These are phyloP conservation scores for Akabosia matsudoensis DNA, from an alignment of 1,140 invertebrate genomes.

Conservation along the genomic window DNA sequence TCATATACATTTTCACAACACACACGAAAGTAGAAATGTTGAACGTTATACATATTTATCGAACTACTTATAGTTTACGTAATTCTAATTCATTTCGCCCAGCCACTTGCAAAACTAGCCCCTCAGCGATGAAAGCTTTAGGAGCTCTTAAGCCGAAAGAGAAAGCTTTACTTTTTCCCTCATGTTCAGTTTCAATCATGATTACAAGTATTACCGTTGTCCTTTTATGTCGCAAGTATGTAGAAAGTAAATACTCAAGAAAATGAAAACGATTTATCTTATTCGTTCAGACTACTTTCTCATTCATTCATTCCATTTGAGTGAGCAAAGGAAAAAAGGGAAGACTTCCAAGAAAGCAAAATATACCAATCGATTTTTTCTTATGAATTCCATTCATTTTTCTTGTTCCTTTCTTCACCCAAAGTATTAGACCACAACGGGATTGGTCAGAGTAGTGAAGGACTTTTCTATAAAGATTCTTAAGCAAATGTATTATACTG, in stretches of 20 bases:
- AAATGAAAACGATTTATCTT: slow-evolving; percentile 18
- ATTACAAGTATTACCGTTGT: not conserved
- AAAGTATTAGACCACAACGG: not conserved
- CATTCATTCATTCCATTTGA: slow-evolving; percentile 10
- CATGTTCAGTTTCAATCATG: not conserved
- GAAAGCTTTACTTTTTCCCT: not conserved
- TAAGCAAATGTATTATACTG: not conserved
- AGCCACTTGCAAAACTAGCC: not conserved
- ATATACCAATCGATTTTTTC: slow-evolving; percentile 4
- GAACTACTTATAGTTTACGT: not conserved
- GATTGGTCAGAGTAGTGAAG: not conserved
- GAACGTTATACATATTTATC: not conserved
- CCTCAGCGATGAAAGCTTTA: not conserved
- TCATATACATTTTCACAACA: no score
- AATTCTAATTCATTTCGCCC: not conserved
- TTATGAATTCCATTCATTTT: slow-evolving; percentile 24
- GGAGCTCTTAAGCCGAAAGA: no score
- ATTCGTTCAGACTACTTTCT: not conserved
- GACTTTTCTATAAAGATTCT: no score
- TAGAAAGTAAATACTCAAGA: not conserved
- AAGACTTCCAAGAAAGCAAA: not conserved
- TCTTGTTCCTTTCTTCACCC: not conserved
- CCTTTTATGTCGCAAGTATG: not conserved
- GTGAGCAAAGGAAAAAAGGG: not conserved
- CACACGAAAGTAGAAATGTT: not conserved